phyloP scores from a whole-genome alignment of 2,797 vertebrate species.

The Hoplostethus mediterraneus region DNA sequence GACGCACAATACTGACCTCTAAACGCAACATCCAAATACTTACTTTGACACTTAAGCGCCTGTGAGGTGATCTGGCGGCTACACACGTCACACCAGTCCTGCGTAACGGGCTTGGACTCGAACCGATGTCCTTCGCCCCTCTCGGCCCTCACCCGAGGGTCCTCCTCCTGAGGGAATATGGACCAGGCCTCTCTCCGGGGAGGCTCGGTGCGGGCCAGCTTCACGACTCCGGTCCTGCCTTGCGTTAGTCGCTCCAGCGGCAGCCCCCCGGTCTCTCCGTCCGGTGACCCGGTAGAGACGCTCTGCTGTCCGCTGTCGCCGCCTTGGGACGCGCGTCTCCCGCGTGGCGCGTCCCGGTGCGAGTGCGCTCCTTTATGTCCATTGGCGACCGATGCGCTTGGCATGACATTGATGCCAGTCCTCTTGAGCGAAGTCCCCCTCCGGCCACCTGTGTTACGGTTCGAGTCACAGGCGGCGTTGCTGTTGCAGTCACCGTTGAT shows the following conservation, averaged over 20 bases:
- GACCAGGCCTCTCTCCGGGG: slow-evolving; percentile 90
- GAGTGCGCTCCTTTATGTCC: slow-evolving; percentile 42
- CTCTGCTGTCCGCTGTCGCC: slow-evolving; percentile 32
- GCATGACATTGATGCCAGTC: slow-evolving; percentile 27
- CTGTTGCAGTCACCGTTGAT: slow-evolving; percentile 46
- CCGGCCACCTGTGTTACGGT: slow-evolving; percentile 37
- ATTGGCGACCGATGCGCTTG: slow-evolving; percentile 22
- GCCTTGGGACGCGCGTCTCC: slow-evolving; percentile 44
- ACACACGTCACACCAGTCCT: slow-evolving; percentile 93
- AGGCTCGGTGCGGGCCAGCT: slow-evolving; percentile 81
- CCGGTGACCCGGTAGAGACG: slow-evolving; percentile 14
- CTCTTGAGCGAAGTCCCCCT: slow-evolving; percentile 50
- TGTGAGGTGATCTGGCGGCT: slow-evolving; percentile 83
- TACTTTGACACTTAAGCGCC: slow-evolving; percentile 89
- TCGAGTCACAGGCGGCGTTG: slow-evolving; percentile 37
- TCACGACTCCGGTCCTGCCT: slow-evolving; percentile 83
- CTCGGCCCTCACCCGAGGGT: slow-evolving; percentile 85
- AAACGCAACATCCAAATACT: slow-evolving; percentile 67
- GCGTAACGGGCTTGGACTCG: slow-evolving; percentile 69
- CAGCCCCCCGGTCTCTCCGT: slow-evolving; percentile 40
- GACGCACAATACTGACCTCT: background rate
- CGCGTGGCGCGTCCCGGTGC: slow-evolving; percentile 45
- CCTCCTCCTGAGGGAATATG: slow-evolving; percentile 87
- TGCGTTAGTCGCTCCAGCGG: slow-evolving; percentile 79
- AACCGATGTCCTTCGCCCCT: slow-evolving; percentile 90